Conservation (phyloP, 2,797 vertebrate species). For the Lepus townsendii region DNA sequence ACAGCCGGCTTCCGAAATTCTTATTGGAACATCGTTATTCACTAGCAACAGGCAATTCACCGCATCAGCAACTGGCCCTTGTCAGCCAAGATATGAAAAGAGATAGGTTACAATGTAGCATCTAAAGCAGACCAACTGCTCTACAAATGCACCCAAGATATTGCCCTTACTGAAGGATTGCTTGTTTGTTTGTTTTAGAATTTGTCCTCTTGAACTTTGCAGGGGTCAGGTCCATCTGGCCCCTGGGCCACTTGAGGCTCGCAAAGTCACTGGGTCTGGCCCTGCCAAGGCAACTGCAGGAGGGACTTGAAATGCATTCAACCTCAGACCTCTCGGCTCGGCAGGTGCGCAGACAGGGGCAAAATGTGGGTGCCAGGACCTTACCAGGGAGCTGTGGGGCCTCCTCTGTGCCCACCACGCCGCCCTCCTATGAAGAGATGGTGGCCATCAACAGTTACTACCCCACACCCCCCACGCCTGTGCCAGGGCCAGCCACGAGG, state of each 20-base stretch:
- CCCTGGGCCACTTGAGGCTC: too few species aligned
- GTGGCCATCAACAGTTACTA: constrained; percentile 72
- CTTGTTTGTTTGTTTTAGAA: not conserved
- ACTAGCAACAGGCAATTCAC: too few species aligned
- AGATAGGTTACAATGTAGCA: too few species aligned
- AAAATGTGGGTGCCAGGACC: constrained; percentile 86
- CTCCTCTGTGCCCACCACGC: constrained; percentile 73
- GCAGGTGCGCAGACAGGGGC: constrained; percentile 60
- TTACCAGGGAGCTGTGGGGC: constrained; percentile 74
- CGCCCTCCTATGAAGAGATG: constrained; percentile 89
- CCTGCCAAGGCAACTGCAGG: too few species aligned
- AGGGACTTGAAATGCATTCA: too few species aligned
- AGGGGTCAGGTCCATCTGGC: too few species aligned
- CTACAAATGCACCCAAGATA: not conserved
- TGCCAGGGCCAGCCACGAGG: constrained; percentile 74
- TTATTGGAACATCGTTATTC: too few species aligned
- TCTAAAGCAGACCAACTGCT: not conserved
- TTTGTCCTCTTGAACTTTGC: not conserved
- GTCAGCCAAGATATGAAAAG: too few species aligned
- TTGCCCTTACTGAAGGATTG: not conserved
- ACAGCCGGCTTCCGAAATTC: too few species aligned
- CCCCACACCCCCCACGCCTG: constrained; percentile 60
- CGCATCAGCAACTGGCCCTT: too few species aligned
- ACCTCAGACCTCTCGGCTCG: too few species aligned
- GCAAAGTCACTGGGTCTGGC: too few species aligned